Base-by-base conservation (phyloP, 2,113 vertebrate genomes). In the Ictalurus punctatus region DNA sequence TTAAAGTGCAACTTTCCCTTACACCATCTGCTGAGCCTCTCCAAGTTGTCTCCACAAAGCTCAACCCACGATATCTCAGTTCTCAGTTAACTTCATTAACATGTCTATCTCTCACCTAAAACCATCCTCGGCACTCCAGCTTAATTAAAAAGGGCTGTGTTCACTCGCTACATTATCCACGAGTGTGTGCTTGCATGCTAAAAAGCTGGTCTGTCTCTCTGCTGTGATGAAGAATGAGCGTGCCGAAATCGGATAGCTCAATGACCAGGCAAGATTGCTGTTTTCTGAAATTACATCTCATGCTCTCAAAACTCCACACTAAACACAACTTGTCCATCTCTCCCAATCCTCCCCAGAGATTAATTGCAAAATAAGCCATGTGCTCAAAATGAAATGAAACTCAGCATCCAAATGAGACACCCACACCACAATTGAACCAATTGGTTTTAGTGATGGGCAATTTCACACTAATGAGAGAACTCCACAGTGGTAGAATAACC, bases 101-200 rank as follows among this genome's bases (percentile, higher is more conserved):
- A 86, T 87, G 86, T 92, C 90, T 86, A 90, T 88, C 89, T 83
- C 88, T 84, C 85, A 86, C 92, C 91, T 89, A 90, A 91, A 92
- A 88, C 85, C 88, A 78, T 86, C 84, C 90, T 80, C 81, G 63
- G 71, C 85, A 84, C 91, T 92, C 87, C 89, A 83, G 88, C 90
- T 91, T 91, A 89, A 92, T 92, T 91, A 91, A 92, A 91, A 90
- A 83, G 40, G 83, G 65, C 76, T 74, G 86, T 87, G 86, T 91
- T 90, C 89, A 82, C 86, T 61, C 61, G 69, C 82, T 88, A 86
- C 89, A 92, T 92, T 92, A 92, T 92, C 92, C 90, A 67, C 44
- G 80, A 83, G 86, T 88, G 85, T 91, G 91, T 78, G 67, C 87
- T 10, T 86, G 90, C 88, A 91, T 93, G 88, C 89, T 91, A 93